Percentiles rank a stretch among this genome's conserved stretches.
Evolutionary conservation across 2,113 vertebrate species (phyloP).

Genomic region (Nothocercus julius): DNA sequence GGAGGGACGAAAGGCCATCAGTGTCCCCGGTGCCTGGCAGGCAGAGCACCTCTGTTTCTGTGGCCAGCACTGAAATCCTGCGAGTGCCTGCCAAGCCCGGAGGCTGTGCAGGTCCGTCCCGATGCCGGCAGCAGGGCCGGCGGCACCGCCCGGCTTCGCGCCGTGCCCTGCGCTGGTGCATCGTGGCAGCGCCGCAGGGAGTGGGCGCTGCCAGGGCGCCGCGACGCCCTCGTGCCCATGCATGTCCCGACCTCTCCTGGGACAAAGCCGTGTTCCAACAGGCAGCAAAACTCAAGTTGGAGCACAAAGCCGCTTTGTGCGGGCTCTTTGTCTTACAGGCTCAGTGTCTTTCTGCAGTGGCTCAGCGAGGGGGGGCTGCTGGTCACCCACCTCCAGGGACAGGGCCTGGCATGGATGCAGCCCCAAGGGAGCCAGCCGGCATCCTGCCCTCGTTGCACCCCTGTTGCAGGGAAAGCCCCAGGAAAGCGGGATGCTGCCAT

Average conservation of each 20-base stretch:
- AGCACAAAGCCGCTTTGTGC: not conserved
- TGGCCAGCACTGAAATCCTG: no score
- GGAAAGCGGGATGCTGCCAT: not conserved
- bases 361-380: not conserved
- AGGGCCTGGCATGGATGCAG: not conserved
- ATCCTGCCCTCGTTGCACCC: no score
- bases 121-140: not conserved
- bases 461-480: not conserved
- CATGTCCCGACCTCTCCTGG: not conserved
- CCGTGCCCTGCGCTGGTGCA: fast-evolving
- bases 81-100: no score
- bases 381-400: not conserved
- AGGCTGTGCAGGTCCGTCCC: no score
- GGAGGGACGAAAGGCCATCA: not conserved
- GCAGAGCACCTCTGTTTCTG: fast-evolving
- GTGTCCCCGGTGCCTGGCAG: not conserved
- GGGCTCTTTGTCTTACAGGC: not conserved
- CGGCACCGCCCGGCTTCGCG: no score
- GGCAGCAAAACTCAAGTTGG: not conserved
- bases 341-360: not conserved
- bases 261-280: not conserved
- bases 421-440: not conserved
- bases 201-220: fast-evolving
- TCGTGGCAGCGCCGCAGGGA: no score
- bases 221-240: not conserved